Evolutionary conservation across 37 sponge, comb jelly and placozoan species (phyloP), one percentile per base, ranked within the genome.

Genomic region (Beroe ovata): DNA sequence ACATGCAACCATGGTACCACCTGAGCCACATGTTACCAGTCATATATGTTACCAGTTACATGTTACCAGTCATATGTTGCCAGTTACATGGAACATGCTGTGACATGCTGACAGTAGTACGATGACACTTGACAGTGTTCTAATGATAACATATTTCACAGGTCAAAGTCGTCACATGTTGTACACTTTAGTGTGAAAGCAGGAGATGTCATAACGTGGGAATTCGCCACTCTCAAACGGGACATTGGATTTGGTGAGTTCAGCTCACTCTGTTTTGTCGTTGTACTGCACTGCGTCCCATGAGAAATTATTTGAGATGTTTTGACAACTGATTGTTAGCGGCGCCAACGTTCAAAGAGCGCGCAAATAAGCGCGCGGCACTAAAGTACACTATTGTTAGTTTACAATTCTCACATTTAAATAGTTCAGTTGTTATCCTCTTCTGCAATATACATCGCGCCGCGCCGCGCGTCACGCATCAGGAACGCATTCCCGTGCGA

Each of bases 181-280:
- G 96, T 96, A 4, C 96, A 94, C 64, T 96, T 94, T 90, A 94
- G 92, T 64, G 96, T 96, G n/a, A 96, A 93, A 88, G 91, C 92
- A 2, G 96, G 96, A 16, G 94, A 94, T 71, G 60, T 94, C 35
- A 91, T 96, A 42, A 91, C 94, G 0, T 96, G 96, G 96, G 93
- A 96, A 72, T 96, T 96, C 92, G 96, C 94, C 36, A 96, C 96
- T 37, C 92, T 93, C 89, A 94, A 93, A 91, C 90, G 92, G 41
- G 94, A 96, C 90, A 94, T 96, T 89, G 96, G 71, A 35, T 94
- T 96, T 89, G 94, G 96, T 95, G 60, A 64, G 94, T 88, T n/a
- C n/a, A n/a, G n/a, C n/a, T n/a, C n/a, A n/a, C n/a, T n/a, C n/a
- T n/a, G n/a, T n/a, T n/a, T n/a, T n/a, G n/a, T n/a, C n/a, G n/a